Evolutionary conservation across 2,888 invertebrate species (phyloP).

Genomic region (Acanthacorydalis orientalis): DNA sequence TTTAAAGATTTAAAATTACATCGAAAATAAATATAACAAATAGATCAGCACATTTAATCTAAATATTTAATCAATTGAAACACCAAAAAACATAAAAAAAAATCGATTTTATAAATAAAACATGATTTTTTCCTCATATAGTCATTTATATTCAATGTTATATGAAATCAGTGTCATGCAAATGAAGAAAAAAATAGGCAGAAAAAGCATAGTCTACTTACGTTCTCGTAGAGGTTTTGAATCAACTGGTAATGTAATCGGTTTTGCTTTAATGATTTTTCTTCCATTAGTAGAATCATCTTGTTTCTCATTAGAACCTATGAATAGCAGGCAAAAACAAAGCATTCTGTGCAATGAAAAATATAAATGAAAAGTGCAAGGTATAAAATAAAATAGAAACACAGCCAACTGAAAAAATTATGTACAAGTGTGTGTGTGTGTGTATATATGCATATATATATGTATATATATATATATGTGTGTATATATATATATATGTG

Average conservation of each 20-base stretch:
- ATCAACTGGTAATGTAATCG: slow-evolving; percentile 49
- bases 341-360: neutral
- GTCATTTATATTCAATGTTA: no score
- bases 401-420: slow-evolving; percentile 6
- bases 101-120: no score
- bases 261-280: slow-evolving; percentile 38
- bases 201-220: slow-evolving; percentile 27
- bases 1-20: no score
- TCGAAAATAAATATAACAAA: neutral
- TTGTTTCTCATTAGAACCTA: slow-evolving; percentile 21
- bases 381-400: slow-evolving; percentile 4
- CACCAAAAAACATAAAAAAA: no score
- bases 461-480: no score
- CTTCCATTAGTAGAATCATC: slow-evolving; percentile 28
- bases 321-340: slow-evolving; percentile 1
- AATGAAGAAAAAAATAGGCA: no score
- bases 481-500: no score
- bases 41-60: neutral
- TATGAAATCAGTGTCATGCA: no score
- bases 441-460: no score
- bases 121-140: no score
- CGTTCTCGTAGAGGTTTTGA: slow-evolving; percentile 43
- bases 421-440: no score
- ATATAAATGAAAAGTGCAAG: slow-evolving; percentile 6
- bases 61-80: neutral